Percentiles rank a stretch among this genome's conserved stretches.
These are phyloP conservation scores for Euspilapteryx auroguttella DNA, from an alignment of 2,888 invertebrate genomes.

Conservation along the genomic window DNA sequence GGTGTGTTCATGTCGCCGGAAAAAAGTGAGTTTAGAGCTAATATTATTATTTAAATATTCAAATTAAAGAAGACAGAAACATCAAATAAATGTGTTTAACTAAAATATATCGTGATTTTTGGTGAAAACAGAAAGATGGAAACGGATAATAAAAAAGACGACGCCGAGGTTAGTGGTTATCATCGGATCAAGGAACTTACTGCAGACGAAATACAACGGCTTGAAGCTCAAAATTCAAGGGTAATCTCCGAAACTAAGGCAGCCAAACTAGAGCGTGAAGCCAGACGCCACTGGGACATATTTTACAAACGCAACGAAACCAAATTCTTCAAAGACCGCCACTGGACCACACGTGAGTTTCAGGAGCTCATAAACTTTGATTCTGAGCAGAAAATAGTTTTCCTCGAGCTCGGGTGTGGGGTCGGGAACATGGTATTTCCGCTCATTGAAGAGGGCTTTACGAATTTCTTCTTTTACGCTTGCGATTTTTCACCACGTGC, in stretches of 20 bases:
- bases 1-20: too few relatives aligned
- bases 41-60: too few relatives aligned
- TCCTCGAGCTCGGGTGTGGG: conserved; percentile 91
- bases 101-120: too few relatives aligned
- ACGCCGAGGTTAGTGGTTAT: too few relatives aligned
- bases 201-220: conserved; percentile 60
- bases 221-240: conserved; percentile 67
- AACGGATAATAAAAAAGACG: conserved; percentile 21
- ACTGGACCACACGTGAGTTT: conserved; percentile 97
- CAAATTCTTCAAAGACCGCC: conserved; percentile 92
- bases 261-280: conserved; percentile 75
- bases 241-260: conserved; percentile 70
- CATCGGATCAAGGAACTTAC: conserved; percentile 56
- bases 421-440: conserved; percentile 97
- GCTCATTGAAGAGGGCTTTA: conserved; percentile 74
- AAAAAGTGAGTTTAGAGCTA: too few relatives aligned
- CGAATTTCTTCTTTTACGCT: conserved; percentile 71
- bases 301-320: conserved; percentile 95
- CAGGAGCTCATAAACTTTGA: conserved; percentile 68
- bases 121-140: too few relatives aligned
- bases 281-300: conserved; percentile 91
- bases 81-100: too few relatives aligned
- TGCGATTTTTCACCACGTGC: conserved; percentile 95
- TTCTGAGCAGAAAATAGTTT: conserved; percentile 56
- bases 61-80: too few relatives aligned